Evolutionary conservation across 2,888 invertebrate genomes (phyloP), one percentile per base, ranked within the genome.

Genomic region (Hydriomena furcata): DNA sequence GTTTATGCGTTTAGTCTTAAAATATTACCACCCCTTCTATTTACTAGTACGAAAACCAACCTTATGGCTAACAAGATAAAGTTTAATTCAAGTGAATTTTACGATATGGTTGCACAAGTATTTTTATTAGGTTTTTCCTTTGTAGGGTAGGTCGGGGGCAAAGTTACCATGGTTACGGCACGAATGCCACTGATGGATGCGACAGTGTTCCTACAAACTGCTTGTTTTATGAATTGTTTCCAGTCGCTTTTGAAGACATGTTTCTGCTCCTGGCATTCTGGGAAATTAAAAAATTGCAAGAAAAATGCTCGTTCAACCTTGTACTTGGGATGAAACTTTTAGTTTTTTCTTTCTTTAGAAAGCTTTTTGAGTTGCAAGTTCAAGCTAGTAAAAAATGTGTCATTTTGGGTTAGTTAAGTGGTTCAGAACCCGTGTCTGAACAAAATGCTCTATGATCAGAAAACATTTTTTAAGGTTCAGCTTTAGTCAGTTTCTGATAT

Each of bases 81-180:
- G 44, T 28, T 17, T 10, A 8, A 3, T 0, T 7, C n/a, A 27
- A 6, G n/a, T 25, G 28, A 12, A 12, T 37, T 28, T 44, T 25
- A 36, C 20, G 52, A 17, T 42, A 10, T 48, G 21, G 58, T 52
- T 31, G 8, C 5, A 44, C 11, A 41, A 23, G 63, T 75, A 65
- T 76, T 81, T 78, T 78, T 79, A 79, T 81, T 77, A 75, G 72
- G 71, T 79, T 76, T 60, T 76, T 67, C 66, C 68, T 55, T 62
- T 56, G 73, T 80, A 66, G 76, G 79, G 77, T 77, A 82, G 81
- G 79, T 79, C 76, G 66, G 68, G 34, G 71, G 66, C 63, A 62
- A 60, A 51, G 80, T 82, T 65, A 55, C 63, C 62, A 78, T 78
- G 73, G 69, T 36, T 61, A 82, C 79, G 72, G 76, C 81, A 81